Evolutionary conservation across 2,113 vertebrate species (phyloP).

Genomic region (Patagioenas fasciata): DNA sequence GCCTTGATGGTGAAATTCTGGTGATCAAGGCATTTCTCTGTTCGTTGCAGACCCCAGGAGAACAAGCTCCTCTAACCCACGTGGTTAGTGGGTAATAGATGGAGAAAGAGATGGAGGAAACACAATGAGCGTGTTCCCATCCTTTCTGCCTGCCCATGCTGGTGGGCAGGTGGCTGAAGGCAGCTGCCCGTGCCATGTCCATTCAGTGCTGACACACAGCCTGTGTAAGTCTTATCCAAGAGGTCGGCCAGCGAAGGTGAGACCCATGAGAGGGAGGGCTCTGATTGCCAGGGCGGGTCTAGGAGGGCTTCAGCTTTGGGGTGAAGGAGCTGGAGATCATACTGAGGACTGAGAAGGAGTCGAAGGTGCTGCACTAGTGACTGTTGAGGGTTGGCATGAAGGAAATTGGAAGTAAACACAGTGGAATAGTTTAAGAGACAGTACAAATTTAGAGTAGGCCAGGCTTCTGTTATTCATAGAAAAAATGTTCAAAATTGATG

Average conservation of each 20-base stretch:
- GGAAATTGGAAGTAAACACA: background rate
- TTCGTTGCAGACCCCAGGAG: background rate
- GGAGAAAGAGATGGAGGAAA: background rate
- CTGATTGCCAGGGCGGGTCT: background rate
- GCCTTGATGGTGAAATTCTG: background rate
- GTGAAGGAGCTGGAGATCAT: background rate
- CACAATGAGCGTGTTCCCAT: accelerated
- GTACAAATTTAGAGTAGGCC: background rate
- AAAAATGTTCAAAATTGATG: background rate
- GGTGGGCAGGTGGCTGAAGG: background rate
- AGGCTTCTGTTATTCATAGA: background rate
- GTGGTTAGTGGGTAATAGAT: accelerated
- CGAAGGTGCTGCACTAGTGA: background rate
- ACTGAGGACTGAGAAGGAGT: background rate
- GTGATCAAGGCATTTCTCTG: background rate
- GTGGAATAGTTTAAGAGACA: background rate
- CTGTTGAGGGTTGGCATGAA: background rate
- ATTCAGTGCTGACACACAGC: background rate
- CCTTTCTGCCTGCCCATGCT: background rate
- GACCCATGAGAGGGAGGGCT: background rate
- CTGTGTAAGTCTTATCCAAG: background rate
- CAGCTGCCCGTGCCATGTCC: background rate
- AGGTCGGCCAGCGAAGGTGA: background rate
- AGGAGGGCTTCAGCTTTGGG: background rate
- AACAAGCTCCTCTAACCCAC: background rate